Evolutionary conservation across 2,113 vertebrate genomes (phyloP), one percentile per base, ranked within the genome.

Genomic region (Rhinogobius similis): DNA sequence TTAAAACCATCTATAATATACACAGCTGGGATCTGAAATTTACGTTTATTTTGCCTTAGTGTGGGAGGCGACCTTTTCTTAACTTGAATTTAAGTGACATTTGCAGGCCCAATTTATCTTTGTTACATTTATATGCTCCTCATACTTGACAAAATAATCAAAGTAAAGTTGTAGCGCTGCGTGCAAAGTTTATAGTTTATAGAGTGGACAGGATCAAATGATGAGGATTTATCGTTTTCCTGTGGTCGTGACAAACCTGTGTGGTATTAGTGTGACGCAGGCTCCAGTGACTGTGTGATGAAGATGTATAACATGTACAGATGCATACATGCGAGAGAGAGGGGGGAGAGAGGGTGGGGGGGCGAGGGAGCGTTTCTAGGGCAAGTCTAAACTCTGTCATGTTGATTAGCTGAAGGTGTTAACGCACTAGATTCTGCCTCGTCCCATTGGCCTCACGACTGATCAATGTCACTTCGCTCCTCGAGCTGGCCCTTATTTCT

Each of bases 401-500:
- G 89, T 91, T 90, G 87, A 93, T 93, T 93, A 93, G 88, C 90
- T 77, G 72, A 83, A 92, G 87, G 90, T 92, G 92, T 88, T 92
- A 93, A 93, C 90, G 86, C 83, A 79, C 63, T 78, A 84, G 86
- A 91, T 88, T 70, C 86, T 90, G 87, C 90, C 86, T 88, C 81
- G 75, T 84, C 86, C 86, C 87, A 86, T 90, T 91, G 87, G 74
- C 84, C 62, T 82, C 72, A 82, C 81, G 88, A 84, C 90, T 92
- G 87, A 93, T 92, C 91, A 92, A 85, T 90, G 88, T 93, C 91
- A 91, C 72, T 80, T 85, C 75, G 68, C 23, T 55, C 23, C 23
- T 55, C 12, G 52, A 26, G 52, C 52, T 53, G 48, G 81, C 77
- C 36, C 70, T 64, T 52, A 12, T 62, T 53, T 63, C 58, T n/a